Evolutionary conservation across 2,113 vertebrate genomes (phyloP).

Genomic region (Sprattus sprattus): DNA sequence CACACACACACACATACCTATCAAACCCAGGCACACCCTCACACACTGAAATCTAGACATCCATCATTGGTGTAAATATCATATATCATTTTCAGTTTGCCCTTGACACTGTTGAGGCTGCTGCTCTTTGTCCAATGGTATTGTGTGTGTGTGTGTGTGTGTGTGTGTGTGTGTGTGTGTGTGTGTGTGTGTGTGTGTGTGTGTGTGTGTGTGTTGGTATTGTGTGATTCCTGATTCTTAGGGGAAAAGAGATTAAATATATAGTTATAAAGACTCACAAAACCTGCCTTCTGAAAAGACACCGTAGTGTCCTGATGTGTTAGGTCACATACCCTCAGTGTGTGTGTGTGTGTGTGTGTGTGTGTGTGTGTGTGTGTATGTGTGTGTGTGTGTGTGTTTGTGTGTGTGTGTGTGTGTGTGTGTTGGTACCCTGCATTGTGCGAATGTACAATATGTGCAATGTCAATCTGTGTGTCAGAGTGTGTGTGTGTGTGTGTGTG

Average conservation of each 20-base stretch:
- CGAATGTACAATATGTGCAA: neutral
- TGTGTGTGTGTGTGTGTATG: too few relatives aligned
- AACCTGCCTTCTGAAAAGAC: neutral
- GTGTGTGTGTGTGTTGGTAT: slow-evolving; percentile 18
- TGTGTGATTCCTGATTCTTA: neutral
- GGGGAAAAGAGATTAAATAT: neutral
- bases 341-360: too few relatives aligned
- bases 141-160: slow-evolving; percentile 14
- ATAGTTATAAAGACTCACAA: neutral
- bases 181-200: slow-evolving; percentile 11
- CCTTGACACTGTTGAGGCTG: neutral
- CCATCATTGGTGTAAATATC: slow-evolving; percentile 1
- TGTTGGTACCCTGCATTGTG: neutral
- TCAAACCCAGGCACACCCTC: neutral
- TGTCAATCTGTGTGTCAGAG: neutral
- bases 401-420: too few relatives aligned
- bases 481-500: neutral
- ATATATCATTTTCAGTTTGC: neutral
- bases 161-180: slow-evolving; percentile 11
- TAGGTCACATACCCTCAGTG: too few relatives aligned
- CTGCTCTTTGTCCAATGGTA: slow-evolving; percentile 30
- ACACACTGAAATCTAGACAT: slow-evolving; percentile 3
- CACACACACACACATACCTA: neutral
- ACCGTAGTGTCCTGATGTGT: too few relatives aligned
- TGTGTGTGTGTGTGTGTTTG: too few relatives aligned